Conservation (phyloP, 2,113 vertebrate genomes). For the Rhizomys pruinosus region DNA sequence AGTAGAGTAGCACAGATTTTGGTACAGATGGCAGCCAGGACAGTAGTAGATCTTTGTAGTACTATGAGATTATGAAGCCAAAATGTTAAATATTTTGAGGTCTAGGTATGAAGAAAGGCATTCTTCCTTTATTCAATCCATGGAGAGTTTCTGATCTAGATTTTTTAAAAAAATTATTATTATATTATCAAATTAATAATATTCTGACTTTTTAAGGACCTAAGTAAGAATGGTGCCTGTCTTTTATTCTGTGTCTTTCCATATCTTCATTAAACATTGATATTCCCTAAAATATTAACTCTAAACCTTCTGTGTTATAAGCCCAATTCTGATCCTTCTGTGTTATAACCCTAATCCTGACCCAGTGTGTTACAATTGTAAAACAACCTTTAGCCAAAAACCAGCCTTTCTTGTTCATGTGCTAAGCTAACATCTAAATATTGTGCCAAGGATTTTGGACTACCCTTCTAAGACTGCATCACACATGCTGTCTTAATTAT, state of each 20-base stretch:
- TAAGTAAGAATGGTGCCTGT: not conserved
- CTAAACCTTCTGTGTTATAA: not conserved
- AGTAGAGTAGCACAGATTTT: not conserved
- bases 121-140: not conserved
- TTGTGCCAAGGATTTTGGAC: not conserved
- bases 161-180: too few species aligned
- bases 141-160: not conserved
- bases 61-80: not conserved
- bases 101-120: not conserved
- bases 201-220: not conserved
- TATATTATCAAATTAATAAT: too few species aligned
- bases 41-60: not conserved
- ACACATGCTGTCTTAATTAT: not conserved
- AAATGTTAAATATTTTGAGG: slow-evolving; percentile 15
- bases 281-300: not conserved
- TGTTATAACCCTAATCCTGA: not conserved
- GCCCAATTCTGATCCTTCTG: not conserved
- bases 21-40: not conserved
- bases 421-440: not conserved
- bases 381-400: not conserved
- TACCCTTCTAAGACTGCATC: not conserved
- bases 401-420: not conserved
- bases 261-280: not conserved
- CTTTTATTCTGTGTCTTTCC: not conserved
- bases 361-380: not conserved